phyloP scores from a whole-genome alignment of 2,888 invertebrate genomes.

The Lasioglossum lativentre region DNA sequence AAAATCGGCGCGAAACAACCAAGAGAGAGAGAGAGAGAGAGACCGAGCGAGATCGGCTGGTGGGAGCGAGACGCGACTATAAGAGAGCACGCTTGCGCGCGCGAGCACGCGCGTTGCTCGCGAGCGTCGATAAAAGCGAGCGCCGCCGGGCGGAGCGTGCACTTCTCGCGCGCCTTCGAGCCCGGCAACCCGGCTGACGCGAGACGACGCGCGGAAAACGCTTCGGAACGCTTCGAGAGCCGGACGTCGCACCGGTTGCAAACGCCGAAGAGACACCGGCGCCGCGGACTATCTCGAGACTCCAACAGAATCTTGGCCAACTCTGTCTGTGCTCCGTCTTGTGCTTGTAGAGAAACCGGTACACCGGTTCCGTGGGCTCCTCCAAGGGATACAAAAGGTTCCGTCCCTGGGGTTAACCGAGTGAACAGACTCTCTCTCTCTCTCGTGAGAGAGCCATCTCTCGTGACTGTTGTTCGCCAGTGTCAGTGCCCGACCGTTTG shows the following conservation, averaged over 20 bases:
- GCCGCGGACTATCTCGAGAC: slow-evolving; percentile 6
- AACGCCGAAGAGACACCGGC: neutral
- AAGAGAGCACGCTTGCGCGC: slow-evolving; percentile 66
- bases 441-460: slow-evolving; percentile 10
- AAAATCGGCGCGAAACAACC: slow-evolving; percentile 17
- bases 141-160: slow-evolving; percentile 75
- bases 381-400: slow-evolving; percentile 8
- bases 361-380: neutral
- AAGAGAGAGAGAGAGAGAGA: neutral
- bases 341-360: neutral
- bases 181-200: slow-evolving; percentile 72
- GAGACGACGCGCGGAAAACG: slow-evolving; percentile 25
- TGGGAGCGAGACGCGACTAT: slow-evolving; percentile 1
- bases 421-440: neutral
- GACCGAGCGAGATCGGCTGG: neutral
- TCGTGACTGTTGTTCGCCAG: slow-evolving; percentile 22
- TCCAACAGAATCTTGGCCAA: neutral
- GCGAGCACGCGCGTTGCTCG: slow-evolving; percentile 53
- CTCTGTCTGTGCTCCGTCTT: slow-evolving; percentile 4
- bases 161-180: slow-evolving; percentile 80
- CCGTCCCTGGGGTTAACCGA: slow-evolving; percentile 6
- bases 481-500: slow-evolving; percentile 25
- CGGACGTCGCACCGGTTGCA: neutral
- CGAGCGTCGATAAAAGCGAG: slow-evolving; percentile 81
- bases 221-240: neutral